Evolutionary conservation across 2,888 invertebrate genomes (phyloP).

Genomic region (Linhomoeus sp.): DNA sequence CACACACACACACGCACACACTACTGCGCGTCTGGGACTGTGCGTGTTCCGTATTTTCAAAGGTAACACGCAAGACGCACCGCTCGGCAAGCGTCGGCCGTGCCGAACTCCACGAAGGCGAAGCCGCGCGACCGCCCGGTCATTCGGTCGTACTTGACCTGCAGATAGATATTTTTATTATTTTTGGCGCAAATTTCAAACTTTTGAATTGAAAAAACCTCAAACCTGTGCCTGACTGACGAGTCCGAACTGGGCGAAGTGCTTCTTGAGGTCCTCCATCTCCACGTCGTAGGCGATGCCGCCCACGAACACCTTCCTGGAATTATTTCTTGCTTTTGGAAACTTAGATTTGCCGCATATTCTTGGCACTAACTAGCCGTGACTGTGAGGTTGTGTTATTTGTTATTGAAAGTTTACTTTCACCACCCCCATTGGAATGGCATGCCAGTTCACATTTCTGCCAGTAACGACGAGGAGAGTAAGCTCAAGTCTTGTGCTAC

Average conservation of each 20-base stretch:
- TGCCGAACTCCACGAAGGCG: slow-evolving; percentile 26
- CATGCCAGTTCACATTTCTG: no score
- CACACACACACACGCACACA: no score
- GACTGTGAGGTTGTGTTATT: neutral
- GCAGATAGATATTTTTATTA: slow-evolving; percentile 10
- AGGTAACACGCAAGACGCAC: no score
- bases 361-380: no score
- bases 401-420: neutral
- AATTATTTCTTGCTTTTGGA: no score
- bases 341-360: no score
- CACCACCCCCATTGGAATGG: no score
- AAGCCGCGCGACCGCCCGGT: slow-evolving; percentile 27
- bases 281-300: slow-evolving; percentile 25
- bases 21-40: no score
- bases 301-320: slow-evolving; percentile 28
- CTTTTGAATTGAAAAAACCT: neutral
- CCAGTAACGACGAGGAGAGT: no score
- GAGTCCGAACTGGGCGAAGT: slow-evolving; percentile 22
- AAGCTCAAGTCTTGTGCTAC: no score
- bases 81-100: slow-evolving; percentile 20
- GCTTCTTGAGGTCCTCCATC: slow-evolving; percentile 20
- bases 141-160: slow-evolving; percentile 26
- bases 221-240: slow-evolving; percentile 14
- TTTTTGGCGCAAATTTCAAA: no score
- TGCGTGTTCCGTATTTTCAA: no score